A percentile compares a stretch with the other conserved stretches of the same genome.
Conservation (phyloP, 2,797 vertebrate genomes). For the Sciurus carolinensis region DNA sequence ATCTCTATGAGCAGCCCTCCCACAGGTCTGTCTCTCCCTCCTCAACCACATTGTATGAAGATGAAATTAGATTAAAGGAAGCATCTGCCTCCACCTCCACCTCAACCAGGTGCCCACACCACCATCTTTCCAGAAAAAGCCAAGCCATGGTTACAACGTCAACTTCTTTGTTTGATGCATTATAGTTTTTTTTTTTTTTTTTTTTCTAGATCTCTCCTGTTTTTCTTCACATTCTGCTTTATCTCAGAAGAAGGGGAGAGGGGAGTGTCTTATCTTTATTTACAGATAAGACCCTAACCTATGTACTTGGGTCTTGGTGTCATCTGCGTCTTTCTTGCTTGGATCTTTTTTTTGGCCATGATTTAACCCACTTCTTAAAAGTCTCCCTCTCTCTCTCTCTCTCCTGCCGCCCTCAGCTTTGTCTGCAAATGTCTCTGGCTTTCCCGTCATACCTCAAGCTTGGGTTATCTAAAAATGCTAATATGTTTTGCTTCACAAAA, state of each 20-base stretch:
- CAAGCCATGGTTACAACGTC: not conserved
- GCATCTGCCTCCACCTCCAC: not conserved
- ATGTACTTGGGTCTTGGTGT: not conserved
- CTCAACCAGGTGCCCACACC: not conserved
- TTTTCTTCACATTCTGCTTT: not conserved
- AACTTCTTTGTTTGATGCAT: not conserved
- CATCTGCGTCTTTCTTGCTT: not conserved
- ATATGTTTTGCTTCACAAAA: not conserved
- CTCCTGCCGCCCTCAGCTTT: not conserved
- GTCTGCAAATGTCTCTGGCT: not conserved
- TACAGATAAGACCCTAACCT: not conserved
- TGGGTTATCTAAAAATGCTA: not conserved
- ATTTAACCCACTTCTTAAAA: not conserved
- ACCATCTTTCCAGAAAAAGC: not conserved
- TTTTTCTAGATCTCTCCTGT: not conserved
- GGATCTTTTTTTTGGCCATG: not conserved
- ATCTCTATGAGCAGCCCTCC: not conserved
- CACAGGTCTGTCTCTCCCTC: not conserved
- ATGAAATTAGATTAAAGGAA: not conserved
- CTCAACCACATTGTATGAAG: not conserved
- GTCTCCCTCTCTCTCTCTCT: not conserved
- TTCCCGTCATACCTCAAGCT: slow-evolving; percentile 23
- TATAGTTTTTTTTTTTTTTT: no score
- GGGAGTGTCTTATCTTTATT: no score
- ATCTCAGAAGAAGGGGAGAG: not conserved